Evolutionary conservation across 2,113 vertebrate genomes (phyloP), one percentile per base, ranked within the genome.

Genomic region (Notarius lentiginosus): DNA sequence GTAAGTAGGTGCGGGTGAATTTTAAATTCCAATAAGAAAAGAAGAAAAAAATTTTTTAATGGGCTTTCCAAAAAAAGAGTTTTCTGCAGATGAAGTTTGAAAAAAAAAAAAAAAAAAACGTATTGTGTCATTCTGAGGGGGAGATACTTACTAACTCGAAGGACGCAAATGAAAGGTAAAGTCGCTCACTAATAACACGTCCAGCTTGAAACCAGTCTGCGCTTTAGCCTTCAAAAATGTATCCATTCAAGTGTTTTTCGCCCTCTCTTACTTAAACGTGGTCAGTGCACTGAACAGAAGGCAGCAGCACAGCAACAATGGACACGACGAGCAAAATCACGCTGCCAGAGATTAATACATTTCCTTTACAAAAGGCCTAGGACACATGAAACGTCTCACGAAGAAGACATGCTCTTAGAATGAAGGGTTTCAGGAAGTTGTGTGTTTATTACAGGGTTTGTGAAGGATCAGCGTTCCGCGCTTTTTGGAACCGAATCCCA

Each of bases 1-100:
- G 58, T 81, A 92, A 91, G 92, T 90, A 92, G 90, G 92, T 90
- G 41, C 41, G 91, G 89, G 17, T 18, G 55, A 73, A 79, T 84
- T 80, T 86, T 27, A 87, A 83, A 68, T 84, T 68, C 30, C 68
- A 70, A 84, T 79, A 87, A 22, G 58, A 41, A 66, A 63, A 63
- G n/a, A 51, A 41, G 49, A 6, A n/a, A 51, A 41, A 41, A 86
- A 30, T 30, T n/a, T 34, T 56, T 80, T 34, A 65, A 82, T 47
- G 65, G 79, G 56, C 79, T 88, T 84, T 82, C 9, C 76, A 82
- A 55, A 53, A 53, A 82, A 30, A 27, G 18, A 60, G 34, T 15
- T 34, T 79, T 80, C 49, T 81, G 55, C 65, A 81, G 55, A 41
- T n/a, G 18, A 82, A 87, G 63, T 81, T 80, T 34, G 11, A 30